These are phyloP conservation scores for Micromesistius poutassou DNA, from an alignment of 2,797 vertebrate species.

Conservation along the genomic window DNA sequence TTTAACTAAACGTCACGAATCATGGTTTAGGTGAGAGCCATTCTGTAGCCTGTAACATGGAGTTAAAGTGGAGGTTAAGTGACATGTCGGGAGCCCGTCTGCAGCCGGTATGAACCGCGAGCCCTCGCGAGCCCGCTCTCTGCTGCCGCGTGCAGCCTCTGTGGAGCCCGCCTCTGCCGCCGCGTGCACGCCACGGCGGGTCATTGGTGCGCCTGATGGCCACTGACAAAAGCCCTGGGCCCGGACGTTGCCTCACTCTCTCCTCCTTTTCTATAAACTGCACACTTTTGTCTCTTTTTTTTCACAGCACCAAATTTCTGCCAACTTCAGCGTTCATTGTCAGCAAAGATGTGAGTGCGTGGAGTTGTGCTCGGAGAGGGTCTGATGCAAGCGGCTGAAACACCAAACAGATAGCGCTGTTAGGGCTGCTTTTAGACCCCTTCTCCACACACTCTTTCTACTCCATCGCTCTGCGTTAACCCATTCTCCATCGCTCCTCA, in stretches of 20 bases:
- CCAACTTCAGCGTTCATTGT: slow-evolving; percentile 81
- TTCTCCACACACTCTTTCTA: slow-evolving; percentile 75
- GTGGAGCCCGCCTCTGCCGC: slow-evolving; percentile 19
- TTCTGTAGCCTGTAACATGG: neutral
- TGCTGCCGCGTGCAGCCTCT: too few relatives aligned
- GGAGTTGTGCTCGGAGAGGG: slow-evolving; percentile 75
- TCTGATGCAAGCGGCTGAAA: slow-evolving; percentile 83
- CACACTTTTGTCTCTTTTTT: slow-evolving; percentile 77
- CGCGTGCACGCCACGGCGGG: slow-evolving; percentile 55
- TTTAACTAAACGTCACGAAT: neutral
- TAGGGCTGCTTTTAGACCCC: slow-evolving; percentile 72
- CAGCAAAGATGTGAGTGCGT: slow-evolving; percentile 77
- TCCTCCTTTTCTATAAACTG: slow-evolving; percentile 62
- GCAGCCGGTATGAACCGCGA: too few relatives aligned
- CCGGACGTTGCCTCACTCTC: slow-evolving; percentile 72
- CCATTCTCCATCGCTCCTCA: slow-evolving; percentile 45
- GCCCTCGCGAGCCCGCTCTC: too few relatives aligned
- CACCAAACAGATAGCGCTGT: slow-evolving; percentile 78
- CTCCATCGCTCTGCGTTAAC: slow-evolving; percentile 77
- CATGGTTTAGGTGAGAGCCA: neutral
- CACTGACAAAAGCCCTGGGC: slow-evolving; percentile 71
- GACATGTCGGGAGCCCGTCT: neutral
- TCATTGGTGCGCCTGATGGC: slow-evolving; percentile 66
- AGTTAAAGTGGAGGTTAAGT: neutral
- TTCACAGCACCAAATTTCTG: slow-evolving; percentile 75